Conservation (phyloP, 2,888 invertebrate species). For the Sphaerophoria taeniata region DNA sequence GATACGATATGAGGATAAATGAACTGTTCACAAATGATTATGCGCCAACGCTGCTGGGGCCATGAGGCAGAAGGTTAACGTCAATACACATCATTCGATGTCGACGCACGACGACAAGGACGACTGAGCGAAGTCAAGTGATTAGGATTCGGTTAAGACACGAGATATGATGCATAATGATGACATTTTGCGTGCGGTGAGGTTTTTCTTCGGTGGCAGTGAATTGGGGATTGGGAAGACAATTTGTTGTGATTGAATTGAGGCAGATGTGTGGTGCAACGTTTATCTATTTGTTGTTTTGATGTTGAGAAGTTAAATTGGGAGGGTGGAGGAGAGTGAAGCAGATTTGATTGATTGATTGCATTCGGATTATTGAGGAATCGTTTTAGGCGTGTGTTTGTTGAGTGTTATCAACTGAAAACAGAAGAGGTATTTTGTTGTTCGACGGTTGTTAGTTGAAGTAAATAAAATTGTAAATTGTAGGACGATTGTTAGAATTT, state of each 20-base stretch:
- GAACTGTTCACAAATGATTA: slow-evolving; percentile 59
- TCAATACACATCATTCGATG: slow-evolving; percentile 22
- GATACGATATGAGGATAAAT: slow-evolving; percentile 37
- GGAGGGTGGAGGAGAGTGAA: background rate
- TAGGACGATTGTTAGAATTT: no score
- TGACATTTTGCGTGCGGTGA: slow-evolving; percentile 13
- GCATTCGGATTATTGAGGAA: no score
- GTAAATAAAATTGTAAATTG: no score
- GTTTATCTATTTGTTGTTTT: no score
- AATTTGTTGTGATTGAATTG: slow-evolving; percentile 32
- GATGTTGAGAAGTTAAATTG: background rate
- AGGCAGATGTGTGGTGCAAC: slow-evolving; percentile 22
- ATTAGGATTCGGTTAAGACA: slow-evolving; percentile 49
- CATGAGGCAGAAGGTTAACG: slow-evolving; percentile 54
- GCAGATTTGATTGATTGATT: no score
- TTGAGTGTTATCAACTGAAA: no score
- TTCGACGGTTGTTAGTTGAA: no score
- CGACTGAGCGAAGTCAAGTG: slow-evolving; percentile 34
- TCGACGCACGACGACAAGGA: background rate
- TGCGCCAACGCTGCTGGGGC: slow-evolving; percentile 7
- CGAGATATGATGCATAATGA: slow-evolving; percentile 42
- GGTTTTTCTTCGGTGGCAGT: background rate
- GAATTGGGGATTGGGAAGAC: background rate
- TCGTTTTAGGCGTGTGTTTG: no score
- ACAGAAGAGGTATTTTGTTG: no score